phyloP scores from a whole-genome alignment of 30 jellyfish, hydroid and myxozoan species.

The Nemopilema nomurai region DNA sequence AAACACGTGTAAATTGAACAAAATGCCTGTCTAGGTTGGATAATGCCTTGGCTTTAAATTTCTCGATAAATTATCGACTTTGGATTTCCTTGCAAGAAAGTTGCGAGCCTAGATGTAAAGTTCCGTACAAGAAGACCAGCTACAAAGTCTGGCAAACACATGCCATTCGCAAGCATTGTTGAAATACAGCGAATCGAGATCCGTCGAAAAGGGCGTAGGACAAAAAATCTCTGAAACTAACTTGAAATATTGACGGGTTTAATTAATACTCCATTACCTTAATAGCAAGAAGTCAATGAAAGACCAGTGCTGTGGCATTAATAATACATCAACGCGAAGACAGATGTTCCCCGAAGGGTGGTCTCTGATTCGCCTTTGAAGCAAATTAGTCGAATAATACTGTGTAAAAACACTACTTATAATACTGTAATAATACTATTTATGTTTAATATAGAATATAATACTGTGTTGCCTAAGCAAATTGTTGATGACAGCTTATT shows the following conservation, averaged over 20 bases:
- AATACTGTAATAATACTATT: no score
- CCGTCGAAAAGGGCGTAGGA: neutral
- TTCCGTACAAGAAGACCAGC: neutral
- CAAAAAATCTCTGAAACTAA: neutral
- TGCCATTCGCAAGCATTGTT: neutral
- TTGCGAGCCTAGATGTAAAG: neutral
- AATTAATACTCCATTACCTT: neutral
- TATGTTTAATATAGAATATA: no score
- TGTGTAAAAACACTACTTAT: no score
- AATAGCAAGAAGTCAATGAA: neutral
- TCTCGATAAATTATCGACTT: neutral
- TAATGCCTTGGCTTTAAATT: neutral
- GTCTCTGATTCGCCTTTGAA: neutral
- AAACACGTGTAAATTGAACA: no score
- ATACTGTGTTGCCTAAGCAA: no score
- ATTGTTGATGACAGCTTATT: no score
- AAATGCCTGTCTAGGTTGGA: neutral
- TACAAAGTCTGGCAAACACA: neutral
- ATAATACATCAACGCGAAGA: neutral
- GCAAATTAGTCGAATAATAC: no score
- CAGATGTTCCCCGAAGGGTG: neutral
- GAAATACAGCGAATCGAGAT: neutral
- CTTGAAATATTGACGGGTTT: neutral
- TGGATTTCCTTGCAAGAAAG: neutral
- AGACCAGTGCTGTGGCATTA: neutral